Evolutionary conservation across 2,113 vertebrate species (phyloP), one percentile per base, ranked within the genome.

Genomic region (Callipepla squamata): DNA sequence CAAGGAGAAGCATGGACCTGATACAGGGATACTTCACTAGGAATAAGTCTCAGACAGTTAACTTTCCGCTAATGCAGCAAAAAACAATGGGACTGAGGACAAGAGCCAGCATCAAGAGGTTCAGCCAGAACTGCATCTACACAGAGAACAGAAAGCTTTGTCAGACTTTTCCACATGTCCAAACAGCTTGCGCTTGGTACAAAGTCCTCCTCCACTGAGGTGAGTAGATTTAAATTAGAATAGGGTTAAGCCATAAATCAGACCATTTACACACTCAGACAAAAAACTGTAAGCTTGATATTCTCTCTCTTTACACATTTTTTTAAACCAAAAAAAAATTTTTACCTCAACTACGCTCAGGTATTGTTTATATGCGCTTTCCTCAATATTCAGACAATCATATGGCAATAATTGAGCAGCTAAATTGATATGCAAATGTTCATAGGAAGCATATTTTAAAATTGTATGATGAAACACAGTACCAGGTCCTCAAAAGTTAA

Each of bases 371-470:
- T 57, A 61, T 17, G 6, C 57, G 48, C 26, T 89, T 87, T 61
- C 40, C 30, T 22, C 32, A 88, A 77, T 13, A 8, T 7, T 53
- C 48, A 90, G 80, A 38, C 13, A 78, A 55, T 78, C 44, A 84
- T 36, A 86, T 11, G 26, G 16, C 42, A 70, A 34, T 48, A 78
- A 73, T 9, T 44, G 23, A 89, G 45, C 21, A 68, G 76, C 40
- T 81, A 45, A 90, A 72, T 40, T 36, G 47, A 67, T 72, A 32
- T 28, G 74, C 8, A 66, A 59, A 13, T 57, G 72, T 72, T 90
- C 51, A 65, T 9, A 72, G 48, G 65, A 91, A 83, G 5, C 16
- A 5, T 53, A 78, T 89, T 95, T 84, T 90, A 86, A 95, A 82
- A 59, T 13, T 61, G 63, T 9, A 11, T n/a, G 15, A 83, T 51